Base-by-base conservation (phyloP, 1,140 invertebrate species). In the Thaumetopoea pityocampa region DNA sequence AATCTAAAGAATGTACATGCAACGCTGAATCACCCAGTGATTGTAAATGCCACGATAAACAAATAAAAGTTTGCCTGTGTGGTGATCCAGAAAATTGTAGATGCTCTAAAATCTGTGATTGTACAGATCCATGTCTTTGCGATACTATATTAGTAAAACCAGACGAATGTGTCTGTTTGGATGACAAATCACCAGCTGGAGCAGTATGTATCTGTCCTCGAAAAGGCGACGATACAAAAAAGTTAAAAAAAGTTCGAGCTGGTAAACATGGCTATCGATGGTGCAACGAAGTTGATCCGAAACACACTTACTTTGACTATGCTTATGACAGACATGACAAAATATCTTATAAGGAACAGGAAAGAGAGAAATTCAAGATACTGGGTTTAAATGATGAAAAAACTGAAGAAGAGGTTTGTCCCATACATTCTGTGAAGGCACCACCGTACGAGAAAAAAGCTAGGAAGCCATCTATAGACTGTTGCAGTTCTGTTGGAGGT, bases 401-500 rank as follows among this genome's bases (percentile, higher is more conserved):
- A 43, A 12, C 28, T 32, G 10, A 53, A 30, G 36, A 44, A 37
- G 53, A 57, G 8, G 38, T 16, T 0, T 61, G 58, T 32, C 35
- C 58, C 7, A 22, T 67, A 20, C 57, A 76, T 37, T 56, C 45
- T 6, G 20, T 51, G 1, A 43, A 51, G 42, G 34, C 43, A 4
- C 73, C 73, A 5, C 40, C 43, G 23, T 81, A 59, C 26, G 60
- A 64, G 34, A 81, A 70, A 35, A 67, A 66, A 53, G 5, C 59
- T 16, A 53, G 58, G 18, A 74, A 67, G 46, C 51, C 68, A 15
- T 70, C 69, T 8, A 48, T 84, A 34, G 80, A 84, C 47, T 84
- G 80, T 28, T 84, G 80, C 37, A 80, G 73, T 58, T 50, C 71
- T 17, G 70, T 81, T 43, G 80, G 80, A 60, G 80, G 80, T 81